These are phyloP conservation scores for Drosophila quinaria DNA, from an alignment of 2,888 invertebrate species.

Conservation along the genomic window DNA sequence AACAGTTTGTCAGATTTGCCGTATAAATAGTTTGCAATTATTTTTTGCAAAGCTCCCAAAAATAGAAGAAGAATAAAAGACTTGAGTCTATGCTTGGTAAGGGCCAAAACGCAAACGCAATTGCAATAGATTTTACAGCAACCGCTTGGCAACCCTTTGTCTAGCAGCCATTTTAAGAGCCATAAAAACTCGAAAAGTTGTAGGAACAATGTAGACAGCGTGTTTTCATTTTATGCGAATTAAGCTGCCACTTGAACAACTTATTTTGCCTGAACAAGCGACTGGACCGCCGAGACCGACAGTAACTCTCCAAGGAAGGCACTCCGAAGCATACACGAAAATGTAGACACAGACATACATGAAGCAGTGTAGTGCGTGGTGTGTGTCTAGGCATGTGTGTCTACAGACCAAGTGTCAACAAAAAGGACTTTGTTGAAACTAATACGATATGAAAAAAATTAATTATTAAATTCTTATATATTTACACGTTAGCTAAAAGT, in stretches of 20 bases:
- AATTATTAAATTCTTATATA: constrained; percentile 9
- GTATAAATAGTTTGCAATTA: constrained; percentile 52
- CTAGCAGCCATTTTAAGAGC: constrained; percentile 82
- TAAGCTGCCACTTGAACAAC: constrained; percentile 85
- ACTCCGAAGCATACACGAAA: constrained; percentile 29
- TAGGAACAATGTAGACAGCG: constrained; percentile 85
- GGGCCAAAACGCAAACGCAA: constrained; percentile 38
- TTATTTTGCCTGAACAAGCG: constrained; percentile 65
- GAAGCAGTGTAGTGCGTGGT: constrained; percentile 4
- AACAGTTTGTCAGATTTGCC: constrained; percentile 17
- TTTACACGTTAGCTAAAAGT: not conserved
- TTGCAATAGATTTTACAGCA: constrained; percentile 67
- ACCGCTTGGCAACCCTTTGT: constrained; percentile 72
- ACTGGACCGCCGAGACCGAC: constrained; percentile 65
- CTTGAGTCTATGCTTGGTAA: constrained; percentile 16
- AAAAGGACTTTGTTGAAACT: constrained; percentile 45
- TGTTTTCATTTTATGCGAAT: constrained; percentile 85
- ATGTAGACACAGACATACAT: constrained; percentile 8
- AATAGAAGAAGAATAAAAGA: constrained; percentile 14
- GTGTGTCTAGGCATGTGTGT: constrained; percentile 44
- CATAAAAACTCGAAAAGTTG: constrained; percentile 84
- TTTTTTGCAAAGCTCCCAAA: constrained; percentile 40
- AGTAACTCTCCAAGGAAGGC: constrained; percentile 55
- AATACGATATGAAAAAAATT: constrained; percentile 7
- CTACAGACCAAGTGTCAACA: constrained; percentile 18